Base-by-base conservation (phyloP, 2,888 invertebrate genomes). In the Drosophila parthenogenetica region DNA sequence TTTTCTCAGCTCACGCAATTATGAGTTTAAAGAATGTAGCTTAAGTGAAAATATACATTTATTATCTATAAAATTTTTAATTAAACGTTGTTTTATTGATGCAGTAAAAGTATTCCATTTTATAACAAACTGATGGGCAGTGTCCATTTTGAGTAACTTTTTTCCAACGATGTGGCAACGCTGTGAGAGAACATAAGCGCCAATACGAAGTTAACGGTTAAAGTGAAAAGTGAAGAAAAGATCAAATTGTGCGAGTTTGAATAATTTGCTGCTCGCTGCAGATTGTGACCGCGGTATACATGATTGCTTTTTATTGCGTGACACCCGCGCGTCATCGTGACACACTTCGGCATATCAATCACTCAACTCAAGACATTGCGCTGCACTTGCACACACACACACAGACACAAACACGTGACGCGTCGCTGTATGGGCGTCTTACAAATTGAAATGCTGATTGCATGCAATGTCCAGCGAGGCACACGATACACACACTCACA, bases 371-470 rank as follows among this genome's bases (percentile, higher is more conserved):
- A 51, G 57, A 58, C 37, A 58, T 75, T 72, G 75, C 65, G 57
- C 55, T 45, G 42, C 59, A 57, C 39, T 73, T 57, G 40, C 25
- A 45, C 40, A 58, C 35, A 49, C 57, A 40, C 29, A 8, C 29
- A 29, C 8, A 29, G 51, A 11, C 25, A 13, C 8, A 37, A 11
- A 1, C 22, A n/a, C 53, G 48, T 54, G 29, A 29, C 29, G 46
- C 35, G 37, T 60, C 10, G 54, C 25, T 48, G 63, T 29, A 45
- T 58, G 63, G 73, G 73, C 66, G 76, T 65, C 67, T 67, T 59
- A 67, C 43, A 69, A 77, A 67, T 77, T 67, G 57, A 73, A 77
- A 73, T 67, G 73, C 77, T 48, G 60, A 78, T 66, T 71, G 79
- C 74, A 69, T 51, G 63, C 57, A 40, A 61, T 63, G 61, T 53